Base-by-base conservation (phyloP, 2,888 invertebrate genomes). In the Loripinus fragilis region DNA sequence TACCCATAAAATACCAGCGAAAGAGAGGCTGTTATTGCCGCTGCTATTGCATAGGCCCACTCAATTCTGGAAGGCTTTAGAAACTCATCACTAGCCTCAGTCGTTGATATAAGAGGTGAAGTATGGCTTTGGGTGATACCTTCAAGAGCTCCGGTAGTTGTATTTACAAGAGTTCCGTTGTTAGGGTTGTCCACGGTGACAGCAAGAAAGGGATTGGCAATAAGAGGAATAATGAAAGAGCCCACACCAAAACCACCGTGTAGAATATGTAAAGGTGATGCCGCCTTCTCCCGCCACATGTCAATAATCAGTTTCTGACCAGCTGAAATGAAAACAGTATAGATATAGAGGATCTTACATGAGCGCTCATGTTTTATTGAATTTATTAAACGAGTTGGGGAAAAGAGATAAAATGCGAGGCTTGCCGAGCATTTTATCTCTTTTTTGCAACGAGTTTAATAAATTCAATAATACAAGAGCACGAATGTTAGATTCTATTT, bases 211-310 rank as follows among this genome's bases (percentile, higher is more conserved):
- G 90, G 88, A 45, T 85, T 85, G 0, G 87, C 87, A 20, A 90
- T 78, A n/a, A 87, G 83, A 17, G 89, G 89, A n/a, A 84, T 86
- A 30, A 90, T 81, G 20, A 90, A 83, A 33, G 89, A 88, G 10
- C 90, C 90, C 15, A 90, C 66, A 0, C 90, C 90, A 67, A 88
- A 90, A 20, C 90, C 90, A 33, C 87, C 87, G 69, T 90, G 90
- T 8, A 90, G 80, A 10, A 85, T 72, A 68, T 90, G 87, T 45
- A 90, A 66, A 7, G 90, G 89, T 10, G 85, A 82, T 0, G 90
- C 81, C 0, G 89, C 84, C 17, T 87, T 80, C 28, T 88, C 87
- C 12, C 76, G 81, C 90, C 90, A 90, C 74, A 89, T 81, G 38
- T 86, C 74, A 23, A 90, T 76, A 2, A 88, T 83, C 35, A 89